Percentiles rank a stretch among this genome's conserved stretches.
Evolutionary conservation across 2,113 vertebrate genomes (phyloP).

Genomic region (Oryzias javanicus): DNA sequence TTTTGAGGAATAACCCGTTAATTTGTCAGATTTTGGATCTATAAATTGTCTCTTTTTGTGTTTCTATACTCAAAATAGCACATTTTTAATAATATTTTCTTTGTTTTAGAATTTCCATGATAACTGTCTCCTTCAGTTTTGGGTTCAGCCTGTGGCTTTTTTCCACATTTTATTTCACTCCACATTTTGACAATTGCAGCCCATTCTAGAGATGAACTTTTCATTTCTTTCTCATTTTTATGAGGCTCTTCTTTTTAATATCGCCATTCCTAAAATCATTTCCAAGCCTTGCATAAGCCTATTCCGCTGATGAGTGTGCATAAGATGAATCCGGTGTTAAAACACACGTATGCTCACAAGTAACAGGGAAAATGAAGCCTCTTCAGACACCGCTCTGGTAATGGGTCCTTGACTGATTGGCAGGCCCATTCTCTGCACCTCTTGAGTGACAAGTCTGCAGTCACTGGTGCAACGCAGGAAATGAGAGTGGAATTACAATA

Average conservation of each 20-base stretch:
- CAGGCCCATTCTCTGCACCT: slow-evolving; percentile 70
- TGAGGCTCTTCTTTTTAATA: slow-evolving; percentile 12
- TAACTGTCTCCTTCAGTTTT: background rate
- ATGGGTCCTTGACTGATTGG: slow-evolving; percentile 75
- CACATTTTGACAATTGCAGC: no score
- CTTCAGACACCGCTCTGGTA: slow-evolving; percentile 48
- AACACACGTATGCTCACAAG: slow-evolving; percentile 70
- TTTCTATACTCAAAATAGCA: slow-evolving; percentile 11
- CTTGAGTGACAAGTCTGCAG: slow-evolving; percentile 74
- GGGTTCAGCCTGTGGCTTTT: no score
- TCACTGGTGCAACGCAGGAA: slow-evolving; percentile 65
- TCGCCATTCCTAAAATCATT: slow-evolving; percentile 11
- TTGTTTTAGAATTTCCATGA: no score
- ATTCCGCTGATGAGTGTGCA: slow-evolving; percentile 37
- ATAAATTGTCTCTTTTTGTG: slow-evolving; percentile 19
- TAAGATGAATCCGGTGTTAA: slow-evolving; percentile 54
- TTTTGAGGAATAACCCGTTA: slow-evolving; percentile 16
- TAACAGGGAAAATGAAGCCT: slow-evolving; percentile 21
- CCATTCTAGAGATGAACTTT: no score
- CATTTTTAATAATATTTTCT: no score
- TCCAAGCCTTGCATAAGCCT: slow-evolving; percentile 3
- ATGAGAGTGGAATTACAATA: slow-evolving; percentile 81
- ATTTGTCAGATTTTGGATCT: background rate
- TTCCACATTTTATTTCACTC: no score
- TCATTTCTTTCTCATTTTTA: slow-evolving; percentile 17